Conservation (phyloP, 1,140 invertebrate genomes). For the Rhagoletis pomonella region DNA sequence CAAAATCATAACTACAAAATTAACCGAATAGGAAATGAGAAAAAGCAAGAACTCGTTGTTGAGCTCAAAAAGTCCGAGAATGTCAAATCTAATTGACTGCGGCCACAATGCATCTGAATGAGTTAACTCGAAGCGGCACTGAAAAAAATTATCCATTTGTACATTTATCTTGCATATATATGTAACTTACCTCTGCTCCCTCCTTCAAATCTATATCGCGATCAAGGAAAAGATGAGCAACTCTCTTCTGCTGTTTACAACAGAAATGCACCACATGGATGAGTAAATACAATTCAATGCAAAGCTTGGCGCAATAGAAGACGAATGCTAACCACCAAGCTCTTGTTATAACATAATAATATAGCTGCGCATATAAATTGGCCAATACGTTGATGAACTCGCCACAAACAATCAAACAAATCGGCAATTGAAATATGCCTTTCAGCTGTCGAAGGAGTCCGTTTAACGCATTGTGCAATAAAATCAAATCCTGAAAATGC, state of each 20-base stretch:
- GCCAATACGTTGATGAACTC: slow-evolving; percentile 65
- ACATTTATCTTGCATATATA: not conserved
- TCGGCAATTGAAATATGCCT: slow-evolving; percentile 46
- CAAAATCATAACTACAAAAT: slow-evolving; percentile 68
- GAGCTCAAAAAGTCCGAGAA: slow-evolving; percentile 65
- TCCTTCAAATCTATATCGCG: not conserved
- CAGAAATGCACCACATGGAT: slow-evolving; percentile 64
- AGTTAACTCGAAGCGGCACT: not conserved
- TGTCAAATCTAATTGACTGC: slow-evolving; percentile 56
- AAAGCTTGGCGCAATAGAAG: slow-evolving; percentile 64
- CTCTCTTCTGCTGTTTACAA: slow-evolving; percentile 56
- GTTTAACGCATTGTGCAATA: not conserved
- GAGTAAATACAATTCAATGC: slow-evolving; percentile 64
- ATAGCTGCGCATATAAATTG: slow-evolving; percentile 70
- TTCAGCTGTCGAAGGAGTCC: slow-evolving; percentile 42
- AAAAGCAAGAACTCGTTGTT: slow-evolving; percentile 67
- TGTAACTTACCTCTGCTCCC: not conserved
- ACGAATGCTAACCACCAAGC: slow-evolving; percentile 67
- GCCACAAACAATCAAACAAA: slow-evolving; percentile 36
- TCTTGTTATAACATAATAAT: slow-evolving; percentile 64
- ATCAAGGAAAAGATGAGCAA: not conserved
- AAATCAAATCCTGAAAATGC: not conserved
- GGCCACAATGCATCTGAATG: slow-evolving; percentile 23
- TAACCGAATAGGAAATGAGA: slow-evolving; percentile 65
- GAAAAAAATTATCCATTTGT: not conserved